Base-by-base conservation (phyloP, 2,113 vertebrate genomes). In the Dascyllus trimaculatus region DNA sequence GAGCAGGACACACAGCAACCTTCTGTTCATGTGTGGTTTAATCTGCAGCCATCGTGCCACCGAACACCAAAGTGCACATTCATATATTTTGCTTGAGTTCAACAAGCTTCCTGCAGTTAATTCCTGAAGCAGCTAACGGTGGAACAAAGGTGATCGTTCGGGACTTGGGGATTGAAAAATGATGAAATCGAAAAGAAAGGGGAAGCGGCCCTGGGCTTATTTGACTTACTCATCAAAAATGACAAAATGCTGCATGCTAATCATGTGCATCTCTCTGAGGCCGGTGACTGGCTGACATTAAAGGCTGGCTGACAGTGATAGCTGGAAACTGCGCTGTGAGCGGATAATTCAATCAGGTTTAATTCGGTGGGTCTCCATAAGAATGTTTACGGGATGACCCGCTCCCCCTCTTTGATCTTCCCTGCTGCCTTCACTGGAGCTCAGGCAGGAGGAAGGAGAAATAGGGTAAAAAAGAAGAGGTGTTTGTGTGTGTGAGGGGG, bases 311-410 rank as follows among this genome's bases (percentile, higher is more conserved):
- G 77, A 81, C 78, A 64, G 21, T 10, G 29, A 81, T 24, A 52
- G 84, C 85, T 11, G 9, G 57, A 32, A 80, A 85, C 71, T 13
- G 22, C 46, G 75, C 57, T 49, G 58, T 24, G 69, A 89, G 68
- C n/a, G 21, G 75, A 83, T 81, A 84, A 91, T 80, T 87, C 71
- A 74, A 87, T 94, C 82, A 84, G 67, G 57, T 79, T 82, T 78
- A 32, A 84, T 73, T 61, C 26, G 19, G 75, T 74, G 32, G 5
- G 46, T 68, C 75, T 79, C 56, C 45, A 32, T 79, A 84, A 91
- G 84, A 72, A 87, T 75, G 78, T 85, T 85, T 72, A 67, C n/a
- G 22, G 76, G 73, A 73, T 78, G 71, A 80, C 75, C 62, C 75
- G 51, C 26, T 73, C 52, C 62, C 38, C 67, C 62, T 52, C 72